phyloP scores from a whole-genome alignment of 2,888 invertebrate genomes.

The Cryptus armator region DNA sequence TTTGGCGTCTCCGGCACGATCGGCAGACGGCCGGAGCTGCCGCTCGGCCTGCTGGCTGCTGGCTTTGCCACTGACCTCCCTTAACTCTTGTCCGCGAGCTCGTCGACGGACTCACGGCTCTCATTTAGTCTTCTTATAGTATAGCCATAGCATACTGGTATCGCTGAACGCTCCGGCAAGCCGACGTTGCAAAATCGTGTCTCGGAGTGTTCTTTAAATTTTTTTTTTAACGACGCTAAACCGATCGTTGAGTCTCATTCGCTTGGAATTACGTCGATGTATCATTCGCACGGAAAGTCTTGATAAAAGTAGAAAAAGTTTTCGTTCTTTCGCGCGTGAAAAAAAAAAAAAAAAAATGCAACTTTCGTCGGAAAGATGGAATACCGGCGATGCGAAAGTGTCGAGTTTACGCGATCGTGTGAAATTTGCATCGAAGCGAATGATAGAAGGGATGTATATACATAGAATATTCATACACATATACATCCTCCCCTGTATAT shows the following conservation, averaged over 20 bases:
- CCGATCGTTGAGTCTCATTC: constrained; percentile 3
- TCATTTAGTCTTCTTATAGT: constrained; percentile 24
- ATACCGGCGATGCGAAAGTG: neutral
- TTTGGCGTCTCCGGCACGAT: constrained; percentile 41
- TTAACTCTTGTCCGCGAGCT: constrained; percentile 70
- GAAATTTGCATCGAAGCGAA: constrained; percentile 2
- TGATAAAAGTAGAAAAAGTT: neutral
- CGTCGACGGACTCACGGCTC: constrained; percentile 42
- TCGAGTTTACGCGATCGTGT: neutral
- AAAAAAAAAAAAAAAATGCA: neutral
- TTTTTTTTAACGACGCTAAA: neutral
- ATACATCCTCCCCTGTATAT: neutral
- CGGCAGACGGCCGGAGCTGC: constrained; percentile 27
- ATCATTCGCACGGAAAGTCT: neutral
- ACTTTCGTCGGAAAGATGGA: neutral
- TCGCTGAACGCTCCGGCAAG: neutral
- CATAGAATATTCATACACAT: no score
- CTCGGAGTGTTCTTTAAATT: neutral
- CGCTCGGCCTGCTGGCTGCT: constrained; percentile 60
- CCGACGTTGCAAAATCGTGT: constrained; percentile 13
- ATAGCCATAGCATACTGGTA: constrained; percentile 11
- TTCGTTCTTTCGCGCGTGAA: neutral
- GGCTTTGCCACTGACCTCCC: constrained; percentile 79
- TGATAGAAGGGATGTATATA: neutral
- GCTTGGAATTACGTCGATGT: neutral